phyloP scores from a whole-genome alignment of 2,888 invertebrate genomes.

The Stenodera caucasica region DNA sequence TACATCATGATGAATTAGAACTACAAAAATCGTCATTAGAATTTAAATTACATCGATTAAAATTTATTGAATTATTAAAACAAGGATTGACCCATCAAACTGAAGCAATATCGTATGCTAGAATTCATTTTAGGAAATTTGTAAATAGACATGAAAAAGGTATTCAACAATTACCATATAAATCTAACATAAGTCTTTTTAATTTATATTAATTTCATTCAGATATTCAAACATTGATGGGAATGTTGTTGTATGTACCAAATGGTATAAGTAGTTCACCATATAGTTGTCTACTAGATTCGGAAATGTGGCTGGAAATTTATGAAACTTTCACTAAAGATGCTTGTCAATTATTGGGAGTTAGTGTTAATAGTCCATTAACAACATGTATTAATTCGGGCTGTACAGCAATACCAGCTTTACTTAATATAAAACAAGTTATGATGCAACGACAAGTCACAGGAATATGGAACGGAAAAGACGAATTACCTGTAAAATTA shows the following conservation, averaged over 20 bases:
- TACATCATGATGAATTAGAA: constrained; percentile 72
- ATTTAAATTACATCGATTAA: constrained; percentile 79
- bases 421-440: constrained; percentile 91
- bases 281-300: constrained; percentile 73
- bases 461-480: constrained; percentile 92
- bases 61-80: constrained; percentile 73
- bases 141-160: constrained; percentile 76
- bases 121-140: constrained; percentile 80
- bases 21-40: constrained; percentile 72
- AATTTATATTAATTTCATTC: constrained; percentile 32
- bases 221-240: constrained; percentile 87
- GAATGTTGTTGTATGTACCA: constrained; percentile 76
- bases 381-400: constrained; percentile 93
- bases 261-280: constrained; percentile 80
- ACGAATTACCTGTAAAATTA: constrained; percentile 88
- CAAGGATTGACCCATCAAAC: constrained; percentile 70
- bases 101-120: constrained; percentile 86
- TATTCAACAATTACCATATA: too few relatives aligned
- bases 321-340: constrained; percentile 90
- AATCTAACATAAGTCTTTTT: too few relatives aligned
- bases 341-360: constrained; percentile 86
- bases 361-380: constrained; percentile 87
- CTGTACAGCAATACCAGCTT: constrained; percentile 88
- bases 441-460: constrained; percentile 88
- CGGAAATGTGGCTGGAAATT: constrained; percentile 81